Evolutionary conservation across 2,113 vertebrate genomes (phyloP), one percentile per base, ranked within the genome.

Genomic region (Callopanchax toddi): DNA sequence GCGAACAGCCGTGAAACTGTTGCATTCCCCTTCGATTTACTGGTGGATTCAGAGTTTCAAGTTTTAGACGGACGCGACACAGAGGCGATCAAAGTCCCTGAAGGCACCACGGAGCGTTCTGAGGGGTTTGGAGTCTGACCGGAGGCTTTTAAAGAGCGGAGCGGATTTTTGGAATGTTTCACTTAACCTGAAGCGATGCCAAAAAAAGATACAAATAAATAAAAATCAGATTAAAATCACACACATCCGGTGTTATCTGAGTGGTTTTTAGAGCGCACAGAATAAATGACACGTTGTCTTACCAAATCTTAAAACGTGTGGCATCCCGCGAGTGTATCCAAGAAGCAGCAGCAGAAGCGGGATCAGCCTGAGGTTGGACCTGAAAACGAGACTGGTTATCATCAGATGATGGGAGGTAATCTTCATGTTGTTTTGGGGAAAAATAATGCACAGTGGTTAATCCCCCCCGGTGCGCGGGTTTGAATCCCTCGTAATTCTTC

Each of bases 251-350:
- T 43, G 3, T 26, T 9, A 32, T 3, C 29, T 32, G 29, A 32
- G 29, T 8, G 29, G 29, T 32, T 6, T 32, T 32, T n/a, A n/a
- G n/a, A 7, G 2, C 10, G 29, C 29, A 32, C 29, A 32, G 29
- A 3, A 32, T 6, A 1, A 3, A 32, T 6, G n/a, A n/a, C n/a
- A 32, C 1, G 29, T 32, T 34, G 43, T 91, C 96, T 97, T 96
- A 98, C 97, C 97, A 81, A 98, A 97, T 96, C 97, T 95, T 82
- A 99, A 85, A 67, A 99, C 97, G 93, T 99, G 97, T 68, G 96
- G 96, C 90, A 97, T 99, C 93, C 95, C 96, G 94, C 92, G 94
- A 87, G 95, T 94, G 92, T 94, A 95, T 93, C 95, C 95, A 87
- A 96, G 94, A 91, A 96, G 93, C 91, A 96, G 90, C 88, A 94